Percentiles rank a stretch among this genome's conserved stretches.
These are phyloP conservation scores for Tenthredo notha DNA, from an alignment of 2,888 invertebrate genomes.

Conservation along the genomic window DNA sequence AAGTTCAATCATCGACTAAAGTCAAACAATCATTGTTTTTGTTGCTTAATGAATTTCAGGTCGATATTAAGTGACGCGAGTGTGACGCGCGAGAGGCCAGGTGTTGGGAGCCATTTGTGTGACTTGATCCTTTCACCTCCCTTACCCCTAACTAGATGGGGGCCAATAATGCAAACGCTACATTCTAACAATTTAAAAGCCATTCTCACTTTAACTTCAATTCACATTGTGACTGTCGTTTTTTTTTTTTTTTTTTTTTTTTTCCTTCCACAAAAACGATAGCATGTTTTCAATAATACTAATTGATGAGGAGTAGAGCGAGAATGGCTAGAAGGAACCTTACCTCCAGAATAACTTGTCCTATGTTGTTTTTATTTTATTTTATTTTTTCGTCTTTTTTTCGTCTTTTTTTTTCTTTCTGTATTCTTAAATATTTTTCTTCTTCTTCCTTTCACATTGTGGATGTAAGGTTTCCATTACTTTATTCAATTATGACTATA, in stretches of 20 bases:
- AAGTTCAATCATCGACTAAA: constrained; percentile 70
- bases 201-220: constrained; percentile 71
- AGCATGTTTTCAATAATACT: neutral
- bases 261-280: neutral
- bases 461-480: constrained; percentile 68
- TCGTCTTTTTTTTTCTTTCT: neutral
- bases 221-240: constrained; percentile 59
- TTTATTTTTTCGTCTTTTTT: neutral
- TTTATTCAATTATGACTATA: constrained; percentile 66
- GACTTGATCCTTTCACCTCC: constrained; percentile 75
- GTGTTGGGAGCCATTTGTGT: constrained; percentile 77
- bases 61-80: constrained; percentile 78
- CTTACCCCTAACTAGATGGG: constrained; percentile 73
- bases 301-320: constrained; percentile 68
- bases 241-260: constrained; percentile 14
- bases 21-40: constrained; percentile 76
- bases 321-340: constrained; percentile 64
- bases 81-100: constrained; percentile 77
- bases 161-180: constrained; percentile 70
- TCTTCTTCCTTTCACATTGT: neutral
- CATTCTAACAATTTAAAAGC: constrained; percentile 66
- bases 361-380: neutral
- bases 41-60: constrained; percentile 79
- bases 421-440: neutral
- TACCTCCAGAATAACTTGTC: constrained; percentile 10